Evolutionary conservation across 2,113 vertebrate species (phyloP).

Genomic region (Eretmochelys imbricata): DNA sequence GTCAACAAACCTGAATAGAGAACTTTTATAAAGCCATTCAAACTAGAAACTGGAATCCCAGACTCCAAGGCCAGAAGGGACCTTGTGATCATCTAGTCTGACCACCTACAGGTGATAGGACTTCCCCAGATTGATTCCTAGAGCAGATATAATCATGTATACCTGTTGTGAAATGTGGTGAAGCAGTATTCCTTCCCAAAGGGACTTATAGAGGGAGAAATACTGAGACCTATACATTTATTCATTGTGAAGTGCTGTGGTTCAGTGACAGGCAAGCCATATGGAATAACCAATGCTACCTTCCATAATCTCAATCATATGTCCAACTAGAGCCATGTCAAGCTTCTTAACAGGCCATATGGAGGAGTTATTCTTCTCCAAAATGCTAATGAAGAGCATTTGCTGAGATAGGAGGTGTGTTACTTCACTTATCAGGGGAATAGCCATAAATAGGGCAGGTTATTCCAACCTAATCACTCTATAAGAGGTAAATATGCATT

Average conservation of each 20-base stretch:
- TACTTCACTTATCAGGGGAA: background rate
- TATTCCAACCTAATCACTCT: background rate
- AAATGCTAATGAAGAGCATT: background rate
- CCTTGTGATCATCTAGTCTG: background rate
- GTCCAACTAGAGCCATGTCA: background rate
- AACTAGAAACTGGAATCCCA: background rate
- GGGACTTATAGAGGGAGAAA: background rate
- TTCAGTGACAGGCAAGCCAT: background rate
- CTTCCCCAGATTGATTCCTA: background rate
- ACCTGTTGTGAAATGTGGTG: background rate
- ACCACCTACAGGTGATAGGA: background rate
- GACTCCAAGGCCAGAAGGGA: background rate
- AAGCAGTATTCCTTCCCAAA: background rate
- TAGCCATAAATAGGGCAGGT: background rate
- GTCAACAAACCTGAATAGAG: background rate
- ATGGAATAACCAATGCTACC: background rate
- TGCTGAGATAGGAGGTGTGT: background rate
- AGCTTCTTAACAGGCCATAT: background rate
- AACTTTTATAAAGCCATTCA: background rate
- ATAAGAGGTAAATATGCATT: background rate
- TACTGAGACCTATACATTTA: background rate
- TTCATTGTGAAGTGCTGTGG: background rate
- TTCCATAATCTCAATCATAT: background rate
- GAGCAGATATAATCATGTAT: background rate
- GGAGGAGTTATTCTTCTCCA: background rate